Conservation (phyloP, 2,113 vertebrate genomes). For the Lophotis ruficrista region DNA sequence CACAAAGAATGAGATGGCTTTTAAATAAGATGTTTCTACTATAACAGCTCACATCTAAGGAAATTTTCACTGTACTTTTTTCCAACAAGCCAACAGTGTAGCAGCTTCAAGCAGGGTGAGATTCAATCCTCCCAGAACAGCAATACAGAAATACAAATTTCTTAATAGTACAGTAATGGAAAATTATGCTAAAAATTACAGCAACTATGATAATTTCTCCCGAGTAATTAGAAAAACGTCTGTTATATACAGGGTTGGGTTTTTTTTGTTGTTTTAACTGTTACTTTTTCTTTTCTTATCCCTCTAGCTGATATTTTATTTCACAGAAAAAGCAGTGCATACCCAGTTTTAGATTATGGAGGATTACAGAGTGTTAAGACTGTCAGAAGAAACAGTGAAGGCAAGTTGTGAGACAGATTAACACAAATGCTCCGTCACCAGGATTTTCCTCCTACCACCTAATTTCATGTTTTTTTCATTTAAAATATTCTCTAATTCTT, state of each 20-base stretch:
- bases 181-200: background rate
- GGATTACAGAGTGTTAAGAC: background rate
- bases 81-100: background rate
- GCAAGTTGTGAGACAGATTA: background rate
- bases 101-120: background rate
- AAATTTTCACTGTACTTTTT: background rate
- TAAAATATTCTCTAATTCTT: background rate
- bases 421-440: background rate
- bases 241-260: background rate
- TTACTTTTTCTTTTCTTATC: background rate
- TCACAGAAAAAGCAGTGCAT: background rate
- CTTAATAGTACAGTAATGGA: background rate
- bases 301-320: background rate
- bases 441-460: background rate
- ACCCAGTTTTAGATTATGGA: background rate
- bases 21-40: background rate
- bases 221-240: background rate
- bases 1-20: background rate
- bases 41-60: accelerated
- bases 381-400: background rate
- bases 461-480: background rate
- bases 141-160: background rate
- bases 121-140: background rate
- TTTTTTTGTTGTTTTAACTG: background rate
- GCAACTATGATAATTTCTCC: background rate